Conservation (phyloP, 2,113 vertebrate genomes). For the Helogale parvula region DNA sequence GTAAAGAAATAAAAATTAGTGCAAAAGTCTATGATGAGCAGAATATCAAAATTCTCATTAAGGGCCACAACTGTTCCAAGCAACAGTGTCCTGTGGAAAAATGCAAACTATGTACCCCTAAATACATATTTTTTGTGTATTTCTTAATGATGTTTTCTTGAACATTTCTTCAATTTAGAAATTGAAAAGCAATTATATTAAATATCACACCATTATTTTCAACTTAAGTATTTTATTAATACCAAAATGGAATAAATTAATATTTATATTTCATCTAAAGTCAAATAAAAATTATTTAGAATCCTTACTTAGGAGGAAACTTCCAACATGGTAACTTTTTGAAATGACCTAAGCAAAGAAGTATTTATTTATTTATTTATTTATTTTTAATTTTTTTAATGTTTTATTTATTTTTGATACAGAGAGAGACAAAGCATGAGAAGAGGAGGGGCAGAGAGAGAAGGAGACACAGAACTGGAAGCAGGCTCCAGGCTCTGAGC, state of each 20-base stretch:
- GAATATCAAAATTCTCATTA: background rate
- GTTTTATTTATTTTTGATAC: no score
- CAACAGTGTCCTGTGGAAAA: background rate
- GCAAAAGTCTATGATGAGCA: background rate
- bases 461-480: no score
- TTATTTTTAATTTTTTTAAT: no score
- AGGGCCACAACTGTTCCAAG: background rate
- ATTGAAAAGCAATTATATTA: background rate
- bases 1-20: background rate
- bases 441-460: no score
- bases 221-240: background rate
- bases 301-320: background rate
- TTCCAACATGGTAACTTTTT: background rate
- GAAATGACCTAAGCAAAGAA: background rate
- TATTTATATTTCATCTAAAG: background rate
- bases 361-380: background rate
- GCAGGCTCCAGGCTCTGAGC: no score
- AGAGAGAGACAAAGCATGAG: no score
- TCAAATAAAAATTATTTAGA: background rate
- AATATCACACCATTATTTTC: background rate
- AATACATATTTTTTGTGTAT: background rate
- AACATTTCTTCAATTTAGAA: background rate
- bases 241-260: background rate
- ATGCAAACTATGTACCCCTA: background rate
- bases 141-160: background rate